These are phyloP conservation scores for Sciaenops ocellatus DNA, from an alignment of 2,797 vertebrate genomes.

Conservation along the genomic window DNA sequence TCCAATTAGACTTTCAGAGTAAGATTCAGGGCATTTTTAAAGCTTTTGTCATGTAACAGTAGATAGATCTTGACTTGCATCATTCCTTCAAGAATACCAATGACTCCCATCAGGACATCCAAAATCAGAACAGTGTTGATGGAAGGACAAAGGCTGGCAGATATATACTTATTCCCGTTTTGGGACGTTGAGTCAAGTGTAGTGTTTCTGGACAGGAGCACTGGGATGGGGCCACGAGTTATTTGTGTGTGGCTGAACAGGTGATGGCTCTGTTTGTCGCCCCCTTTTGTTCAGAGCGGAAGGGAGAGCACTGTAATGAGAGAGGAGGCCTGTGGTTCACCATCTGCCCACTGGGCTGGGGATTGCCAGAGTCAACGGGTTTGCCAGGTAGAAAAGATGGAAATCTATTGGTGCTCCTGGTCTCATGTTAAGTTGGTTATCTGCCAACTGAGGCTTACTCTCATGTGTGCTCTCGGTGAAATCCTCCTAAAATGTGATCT, in stretches of 20 bases:
- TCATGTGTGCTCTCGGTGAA: conserved; percentile 14
- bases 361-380: conserved; percentile 59
- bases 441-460: conserved; percentile 26
- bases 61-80: neutral
- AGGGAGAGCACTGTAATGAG: conserved; percentile 65
- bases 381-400: conserved; percentile 70
- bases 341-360: conserved; percentile 78
- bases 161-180: neutral
- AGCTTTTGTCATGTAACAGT: neutral
- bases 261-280: conserved; percentile 75
- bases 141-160: neutral
- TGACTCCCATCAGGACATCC: neutral
- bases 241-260: conserved; percentile 52
- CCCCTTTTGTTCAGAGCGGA: conserved; percentile 78
- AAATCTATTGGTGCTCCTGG: conserved; percentile 27
- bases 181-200: conserved; percentile 25
- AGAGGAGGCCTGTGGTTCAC: conserved; percentile 77
- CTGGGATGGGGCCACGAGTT: conserved; percentile 13
- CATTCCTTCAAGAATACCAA: neutral
- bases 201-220: neutral
- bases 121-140: neutral
- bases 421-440: conserved; percentile 36
- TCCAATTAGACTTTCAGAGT: neutral
- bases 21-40: neutral
- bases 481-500: neutral